Percentiles rank a stretch among this genome's conserved stretches.
Conservation (phyloP, 2,888 invertebrate species). For the Cremastinae sp. region DNA sequence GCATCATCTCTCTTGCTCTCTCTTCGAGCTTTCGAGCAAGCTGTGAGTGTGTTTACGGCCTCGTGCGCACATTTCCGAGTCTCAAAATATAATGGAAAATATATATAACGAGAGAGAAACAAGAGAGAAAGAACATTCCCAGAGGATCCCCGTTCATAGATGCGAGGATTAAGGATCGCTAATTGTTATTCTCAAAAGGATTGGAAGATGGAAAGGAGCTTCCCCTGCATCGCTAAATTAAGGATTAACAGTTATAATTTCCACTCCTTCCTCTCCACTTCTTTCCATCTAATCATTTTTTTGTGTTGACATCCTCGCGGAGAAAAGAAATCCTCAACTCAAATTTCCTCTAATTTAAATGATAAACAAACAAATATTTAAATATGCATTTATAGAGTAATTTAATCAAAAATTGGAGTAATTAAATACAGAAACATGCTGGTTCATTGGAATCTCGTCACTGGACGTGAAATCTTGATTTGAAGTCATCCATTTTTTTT, state of each 20-base stretch:
- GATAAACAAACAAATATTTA: no score
- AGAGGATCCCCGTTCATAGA: slow-evolving; percentile 49
- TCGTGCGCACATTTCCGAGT: slow-evolving; percentile 64
- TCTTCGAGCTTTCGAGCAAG: no score
- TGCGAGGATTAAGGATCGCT: slow-evolving; percentile 75
- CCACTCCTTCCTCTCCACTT: slow-evolving; percentile 12
- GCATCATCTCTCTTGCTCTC: slow-evolving; percentile 51
- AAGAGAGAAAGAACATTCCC: slow-evolving; percentile 29
- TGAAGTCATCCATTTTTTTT: no score
- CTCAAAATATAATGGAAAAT: slow-evolving; percentile 69
- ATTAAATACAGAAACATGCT: no score
- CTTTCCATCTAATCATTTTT: slow-evolving; percentile 29
- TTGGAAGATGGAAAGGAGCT: slow-evolving; percentile 53
- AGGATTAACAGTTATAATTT: slow-evolving; percentile 68
- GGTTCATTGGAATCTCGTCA: no score
- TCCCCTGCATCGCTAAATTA: slow-evolving; percentile 67
- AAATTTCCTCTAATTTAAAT: no score
- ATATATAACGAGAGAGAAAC: no score
- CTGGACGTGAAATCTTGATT: no score
- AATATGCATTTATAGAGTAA: no score
- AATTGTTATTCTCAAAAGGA: slow-evolving; percentile 76
- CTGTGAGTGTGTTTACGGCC: slow-evolving; percentile 74
- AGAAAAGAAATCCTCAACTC: slow-evolving; percentile 14
- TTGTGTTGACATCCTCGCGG: not conserved
- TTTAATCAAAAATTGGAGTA: no score